phyloP scores from a whole-genome alignment of 1,140 invertebrate genomes.

The Heliothis virescens region DNA sequence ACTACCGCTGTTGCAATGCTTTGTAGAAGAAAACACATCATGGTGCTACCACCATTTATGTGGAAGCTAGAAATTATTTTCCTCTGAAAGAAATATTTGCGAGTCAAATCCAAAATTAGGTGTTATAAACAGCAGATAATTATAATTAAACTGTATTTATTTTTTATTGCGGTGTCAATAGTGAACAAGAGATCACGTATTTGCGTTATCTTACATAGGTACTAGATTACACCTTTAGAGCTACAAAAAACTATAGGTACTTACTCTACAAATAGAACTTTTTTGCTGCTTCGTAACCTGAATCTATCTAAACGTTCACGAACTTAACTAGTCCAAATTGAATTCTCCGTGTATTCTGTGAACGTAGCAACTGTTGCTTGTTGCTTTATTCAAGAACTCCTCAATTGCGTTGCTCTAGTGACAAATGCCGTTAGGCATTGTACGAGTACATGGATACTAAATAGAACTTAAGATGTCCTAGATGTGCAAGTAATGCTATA shows the following conservation, averaged over 20 bases:
- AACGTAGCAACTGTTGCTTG: neutral
- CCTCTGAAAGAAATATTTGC: no score
- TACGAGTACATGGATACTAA: neutral
- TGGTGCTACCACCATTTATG: no score
- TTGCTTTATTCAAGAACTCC: conserved; percentile 20
- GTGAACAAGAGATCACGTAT: no score
- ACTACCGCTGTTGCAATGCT: neutral
- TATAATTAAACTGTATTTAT: no score
- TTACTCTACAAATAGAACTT: neutral
- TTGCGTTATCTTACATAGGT: no score
- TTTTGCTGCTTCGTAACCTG: neutral
- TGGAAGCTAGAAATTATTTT: no score
- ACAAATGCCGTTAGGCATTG: conserved; percentile 29
- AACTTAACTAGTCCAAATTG: neutral
- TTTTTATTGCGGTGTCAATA: no score
- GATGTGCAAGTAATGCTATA: neutral
- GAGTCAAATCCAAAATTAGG: no score
- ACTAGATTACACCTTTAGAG: no score
- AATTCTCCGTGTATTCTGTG: neutral
- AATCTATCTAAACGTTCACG: neutral
- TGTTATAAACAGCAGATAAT: no score
- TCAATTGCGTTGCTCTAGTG: conserved; percentile 27
- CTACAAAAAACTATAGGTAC: no score
- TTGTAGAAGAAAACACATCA: no score
- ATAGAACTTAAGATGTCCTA: neutral